Percentiles rank a stretch among this genome's conserved stretches.
phyloP scores from a whole-genome alignment of 92 coral and sea anemone species.

The Palythoa grandis region DNA sequence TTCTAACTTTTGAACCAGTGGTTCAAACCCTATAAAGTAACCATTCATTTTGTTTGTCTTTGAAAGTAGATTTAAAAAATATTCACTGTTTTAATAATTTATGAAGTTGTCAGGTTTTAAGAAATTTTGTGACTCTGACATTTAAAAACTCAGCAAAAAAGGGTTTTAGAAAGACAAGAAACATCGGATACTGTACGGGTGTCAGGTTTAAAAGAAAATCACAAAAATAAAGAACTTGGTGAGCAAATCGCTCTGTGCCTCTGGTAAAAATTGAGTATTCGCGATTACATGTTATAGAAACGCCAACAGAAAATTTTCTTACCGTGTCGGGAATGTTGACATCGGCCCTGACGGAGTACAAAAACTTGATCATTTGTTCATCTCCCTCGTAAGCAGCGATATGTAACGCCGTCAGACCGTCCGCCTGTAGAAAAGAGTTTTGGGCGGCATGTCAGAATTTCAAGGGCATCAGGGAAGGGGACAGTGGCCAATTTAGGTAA shows the following conservation, averaged over 20 bases:
- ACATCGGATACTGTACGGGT: background rate
- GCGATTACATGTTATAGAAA: background rate
- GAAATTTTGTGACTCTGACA: no score
- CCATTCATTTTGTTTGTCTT: no score
- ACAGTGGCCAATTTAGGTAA: background rate
- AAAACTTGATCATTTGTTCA: slow-evolving; percentile 82
- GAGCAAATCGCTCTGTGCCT: no score
- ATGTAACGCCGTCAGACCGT: slow-evolving; percentile 95
- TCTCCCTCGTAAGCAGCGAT: slow-evolving; percentile 97
- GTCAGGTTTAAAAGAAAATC: no score
- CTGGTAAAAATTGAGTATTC: no score
- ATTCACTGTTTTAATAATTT: no score
- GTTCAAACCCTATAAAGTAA: no score
- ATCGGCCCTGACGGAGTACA: slow-evolving; percentile 77
- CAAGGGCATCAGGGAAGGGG: background rate
- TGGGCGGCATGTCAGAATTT: background rate
- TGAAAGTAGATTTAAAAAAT: no score
- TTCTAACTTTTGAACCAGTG: no score
- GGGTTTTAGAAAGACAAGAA: background rate
- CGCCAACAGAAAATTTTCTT: slow-evolving; percentile 1
- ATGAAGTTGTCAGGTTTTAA: no score
- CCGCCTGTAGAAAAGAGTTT: slow-evolving; percentile 60
- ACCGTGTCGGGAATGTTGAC: slow-evolving; percentile 81
- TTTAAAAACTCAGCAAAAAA: no score
- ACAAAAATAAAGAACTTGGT: no score